phyloP scores from a whole-genome alignment of 2,113 vertebrate genomes.

The Oreotrochilus melanogaster region DNA sequence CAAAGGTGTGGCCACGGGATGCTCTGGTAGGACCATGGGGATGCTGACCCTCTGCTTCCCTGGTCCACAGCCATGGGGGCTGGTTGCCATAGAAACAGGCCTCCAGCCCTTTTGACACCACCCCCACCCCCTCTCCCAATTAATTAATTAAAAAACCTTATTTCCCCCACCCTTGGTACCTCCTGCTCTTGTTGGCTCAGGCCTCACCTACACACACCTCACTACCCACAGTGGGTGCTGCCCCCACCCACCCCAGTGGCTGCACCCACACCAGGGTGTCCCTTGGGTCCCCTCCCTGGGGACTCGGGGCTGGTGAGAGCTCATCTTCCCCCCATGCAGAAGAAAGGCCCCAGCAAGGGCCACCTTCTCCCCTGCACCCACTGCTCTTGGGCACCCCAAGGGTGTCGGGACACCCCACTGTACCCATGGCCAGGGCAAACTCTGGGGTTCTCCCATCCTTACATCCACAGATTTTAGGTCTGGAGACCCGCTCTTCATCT shows the following conservation, averaged over 20 bases:
- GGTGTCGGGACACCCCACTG: not conserved
- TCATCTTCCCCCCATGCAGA: accelerated
- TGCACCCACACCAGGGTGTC: accelerated
- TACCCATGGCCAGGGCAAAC: not conserved
- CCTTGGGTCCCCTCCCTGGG: not conserved
- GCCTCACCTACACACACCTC: not conserved
- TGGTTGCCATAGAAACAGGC: not conserved
- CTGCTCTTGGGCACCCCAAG: not conserved
- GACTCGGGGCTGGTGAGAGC: too few species aligned
- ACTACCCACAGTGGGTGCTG: not conserved
- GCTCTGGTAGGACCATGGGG: not conserved
- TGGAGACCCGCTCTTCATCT: not conserved
- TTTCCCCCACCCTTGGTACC: not conserved
- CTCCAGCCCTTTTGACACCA: not conserved
- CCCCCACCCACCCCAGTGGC: accelerated
- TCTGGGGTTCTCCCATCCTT: not conserved
- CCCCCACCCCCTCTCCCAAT: not conserved
- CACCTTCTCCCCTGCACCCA: not conserved
- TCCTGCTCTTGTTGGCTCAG: not conserved
- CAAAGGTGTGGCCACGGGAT: accelerated
- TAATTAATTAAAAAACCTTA: too few species aligned
- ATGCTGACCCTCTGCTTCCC: not conserved
- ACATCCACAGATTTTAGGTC: not conserved
- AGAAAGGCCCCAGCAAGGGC: not conserved
- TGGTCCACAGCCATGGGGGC: accelerated